Percentiles rank a stretch among this genome's conserved stretches.
These are phyloP conservation scores for Eupithecia insigniata DNA, from an alignment of 2,888 invertebrate species.

Conservation along the genomic window DNA sequence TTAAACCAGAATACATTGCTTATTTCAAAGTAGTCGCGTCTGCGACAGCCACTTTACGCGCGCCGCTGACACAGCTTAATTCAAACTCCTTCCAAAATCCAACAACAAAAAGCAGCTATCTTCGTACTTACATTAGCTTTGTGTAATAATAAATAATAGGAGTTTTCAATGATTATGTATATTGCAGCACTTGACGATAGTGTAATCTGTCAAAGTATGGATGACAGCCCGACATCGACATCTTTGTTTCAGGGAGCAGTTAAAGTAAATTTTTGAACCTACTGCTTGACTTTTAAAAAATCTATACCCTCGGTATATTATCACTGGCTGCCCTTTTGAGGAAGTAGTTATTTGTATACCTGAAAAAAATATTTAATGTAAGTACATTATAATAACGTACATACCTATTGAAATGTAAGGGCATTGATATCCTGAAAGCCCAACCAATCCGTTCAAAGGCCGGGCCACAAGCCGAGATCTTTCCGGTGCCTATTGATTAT, in stretches of 20 bases:
- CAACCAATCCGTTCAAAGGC: too few relatives aligned
- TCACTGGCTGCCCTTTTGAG: not conserved
- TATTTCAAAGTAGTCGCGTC: too few relatives aligned
- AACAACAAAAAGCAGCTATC: not conserved
- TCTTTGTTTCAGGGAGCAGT: not conserved
- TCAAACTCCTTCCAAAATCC: too few relatives aligned
- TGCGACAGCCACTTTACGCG: too few relatives aligned
- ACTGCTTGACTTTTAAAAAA: not conserved
- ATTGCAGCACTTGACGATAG: not conserved
- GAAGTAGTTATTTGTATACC: not conserved
- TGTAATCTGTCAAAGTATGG: not conserved
- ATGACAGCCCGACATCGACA: not conserved
- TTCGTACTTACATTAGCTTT: not conserved
- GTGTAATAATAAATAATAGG: not conserved
- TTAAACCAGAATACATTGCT: too few relatives aligned
- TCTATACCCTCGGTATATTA: not conserved
- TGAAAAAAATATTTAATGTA: not conserved
- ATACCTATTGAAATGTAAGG: not conserved
- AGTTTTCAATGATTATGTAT: not conserved
- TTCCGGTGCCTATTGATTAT: too few relatives aligned
- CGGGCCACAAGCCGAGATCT: too few relatives aligned
- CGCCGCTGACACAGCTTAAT: too few relatives aligned
- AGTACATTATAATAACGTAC: too few relatives aligned
- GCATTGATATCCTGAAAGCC: too few relatives aligned
- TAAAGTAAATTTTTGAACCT: not conserved